phyloP scores from a whole-genome alignment of 2,797 vertebrate genomes.

The Brachyrhaphis roseni region DNA sequence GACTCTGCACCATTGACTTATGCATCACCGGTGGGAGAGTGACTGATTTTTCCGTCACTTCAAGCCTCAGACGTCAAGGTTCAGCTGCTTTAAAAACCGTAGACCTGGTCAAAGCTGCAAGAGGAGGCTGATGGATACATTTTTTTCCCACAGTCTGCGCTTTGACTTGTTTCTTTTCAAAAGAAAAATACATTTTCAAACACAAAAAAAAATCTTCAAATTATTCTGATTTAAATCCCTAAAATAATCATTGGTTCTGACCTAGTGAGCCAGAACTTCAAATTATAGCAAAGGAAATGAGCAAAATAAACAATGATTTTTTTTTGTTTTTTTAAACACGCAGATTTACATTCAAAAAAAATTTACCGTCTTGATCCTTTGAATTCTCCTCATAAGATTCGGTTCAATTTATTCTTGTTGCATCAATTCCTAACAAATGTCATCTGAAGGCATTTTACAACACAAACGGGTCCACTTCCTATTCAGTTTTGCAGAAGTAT shows the following conservation, averaged over 20 bases:
- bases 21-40: constrained; percentile 40
- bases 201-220: background rate
- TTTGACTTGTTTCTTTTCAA: background rate
- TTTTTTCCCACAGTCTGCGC: constrained; percentile 59
- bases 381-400: background rate
- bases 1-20: constrained; percentile 31
- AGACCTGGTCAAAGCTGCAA: constrained; percentile 12
- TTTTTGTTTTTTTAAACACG: too few species aligned
- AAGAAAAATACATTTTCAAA: background rate
- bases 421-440: background rate
- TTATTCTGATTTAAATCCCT: background rate
- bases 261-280: background rate
- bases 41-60: constrained; percentile 48
- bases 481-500: background rate
- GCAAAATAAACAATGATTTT: background rate
- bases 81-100: constrained; percentile 37
- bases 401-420: background rate
- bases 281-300: background rate
- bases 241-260: background rate
- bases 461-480: background rate
- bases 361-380: background rate
- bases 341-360: background rate
- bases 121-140: background rate
- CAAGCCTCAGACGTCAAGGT: constrained; percentile 38
- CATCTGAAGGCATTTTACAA: background rate